Base-by-base conservation (phyloP, 2,888 invertebrate genomes). In the Brenthis ino region DNA sequence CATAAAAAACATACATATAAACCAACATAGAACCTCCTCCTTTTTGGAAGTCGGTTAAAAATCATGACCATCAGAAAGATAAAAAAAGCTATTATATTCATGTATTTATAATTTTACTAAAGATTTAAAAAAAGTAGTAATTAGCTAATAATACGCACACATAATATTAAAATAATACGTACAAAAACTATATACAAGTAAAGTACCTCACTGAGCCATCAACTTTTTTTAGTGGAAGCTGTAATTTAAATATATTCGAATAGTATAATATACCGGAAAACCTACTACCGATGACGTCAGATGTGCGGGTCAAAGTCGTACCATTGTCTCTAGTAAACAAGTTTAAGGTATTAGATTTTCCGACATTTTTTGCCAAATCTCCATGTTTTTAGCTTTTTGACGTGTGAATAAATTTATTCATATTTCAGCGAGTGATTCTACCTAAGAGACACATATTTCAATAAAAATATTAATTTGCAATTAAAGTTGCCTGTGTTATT, bases 221-320 rank as follows among this genome's bases (percentile, higher is more conserved):
- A 43, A 43, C 37, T 43, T 43, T 43, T 43, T 43, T 43, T 11
- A 11, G 37, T 43, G 8, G 37, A 43, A 8, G 37, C 37, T 43
- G 37, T 43, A 12, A 56, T 56, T 28, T 33, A 56, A 28, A 56
- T 33, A 33, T 33, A 56, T 33, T 8, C 28, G 13, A 33, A 8
- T 28, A 28, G 47, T n/a, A 14, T 61, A 33, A 14, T 53, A 14
- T 20, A 20, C 6, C 20, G 63, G 53, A 63, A 63, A 63, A 53
- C 28, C 37, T 20, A 53, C 2, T 28, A 14, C n/a, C 20, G 2
- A 53, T 63, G 53, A 53, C 53, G 20, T 53, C 53, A 63, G 60
- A 61, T 60, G 66, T 67, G 47, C 50, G 57, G 66, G 71, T 72
- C 71, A 67, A 70, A 67, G 67, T 64, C 67, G 13, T 37, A 43